A percentile compares a stretch with the other conserved stretches of the same genome.
Evolutionary conservation across 2,113 vertebrate species (phyloP).

Genomic region (Oostethus manadensis): DNA sequence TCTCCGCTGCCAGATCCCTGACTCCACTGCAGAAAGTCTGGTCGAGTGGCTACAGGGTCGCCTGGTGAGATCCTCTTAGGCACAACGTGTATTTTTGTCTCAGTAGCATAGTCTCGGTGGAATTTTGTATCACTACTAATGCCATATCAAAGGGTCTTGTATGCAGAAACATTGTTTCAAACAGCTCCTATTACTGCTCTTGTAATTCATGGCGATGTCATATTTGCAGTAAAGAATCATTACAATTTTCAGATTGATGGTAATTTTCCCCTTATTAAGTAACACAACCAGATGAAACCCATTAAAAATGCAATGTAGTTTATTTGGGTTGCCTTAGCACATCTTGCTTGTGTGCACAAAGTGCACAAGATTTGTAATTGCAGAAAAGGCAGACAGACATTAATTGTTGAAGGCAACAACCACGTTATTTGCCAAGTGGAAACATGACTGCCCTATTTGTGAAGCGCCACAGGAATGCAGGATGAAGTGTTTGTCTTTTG

Average conservation of each 20-base stretch:
- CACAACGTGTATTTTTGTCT: neutral
- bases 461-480: conserved; percentile 19
- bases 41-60: conserved; percentile 88
- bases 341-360: conserved; percentile 24
- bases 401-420: neutral
- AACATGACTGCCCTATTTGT: conserved; percentile 16
- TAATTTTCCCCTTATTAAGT: neutral
- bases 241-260: neutral
- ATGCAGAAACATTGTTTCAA: neutral
- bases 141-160: neutral
- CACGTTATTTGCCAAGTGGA: conserved; percentile 34
- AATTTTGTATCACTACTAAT: neutral
- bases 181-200: neutral
- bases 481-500: conserved; percentile 29
- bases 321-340: conserved; percentile 13
- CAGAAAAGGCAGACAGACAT: conserved; percentile 11
- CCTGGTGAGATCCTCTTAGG: conserved; percentile 72
- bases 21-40: conserved; percentile 83
- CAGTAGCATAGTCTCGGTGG: conserved; percentile 11
- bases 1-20: conserved; percentile 87
- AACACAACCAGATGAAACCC: neutral
- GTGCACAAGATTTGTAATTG: conserved; percentile 10
- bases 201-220: neutral
- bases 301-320: neutral
- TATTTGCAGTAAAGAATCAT: neutral